Percentiles rank a stretch among this genome's conserved stretches.
These are phyloP conservation scores for Caiman crocodilus DNA, from an alignment of 2,797 vertebrate species.

Conservation along the genomic window DNA sequence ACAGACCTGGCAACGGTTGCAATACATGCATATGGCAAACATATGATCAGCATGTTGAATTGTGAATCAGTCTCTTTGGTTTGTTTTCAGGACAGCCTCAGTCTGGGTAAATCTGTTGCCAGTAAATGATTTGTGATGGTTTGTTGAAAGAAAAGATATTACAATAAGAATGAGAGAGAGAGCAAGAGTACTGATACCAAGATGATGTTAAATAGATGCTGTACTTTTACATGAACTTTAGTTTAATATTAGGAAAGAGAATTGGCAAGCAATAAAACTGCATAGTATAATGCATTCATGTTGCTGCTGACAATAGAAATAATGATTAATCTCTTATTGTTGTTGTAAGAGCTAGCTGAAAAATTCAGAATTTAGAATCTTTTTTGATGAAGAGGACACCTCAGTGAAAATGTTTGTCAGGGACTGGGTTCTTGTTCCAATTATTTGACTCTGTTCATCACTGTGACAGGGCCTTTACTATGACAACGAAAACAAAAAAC, in stretches of 20 bases:
- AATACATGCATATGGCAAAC: slow-evolving; percentile 77
- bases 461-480: neutral
- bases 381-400: neutral
- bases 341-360: neutral
- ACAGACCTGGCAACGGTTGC: slow-evolving; percentile 72
- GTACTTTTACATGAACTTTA: neutral
- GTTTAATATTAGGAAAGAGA: neutral
- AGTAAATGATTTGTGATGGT: slow-evolving; percentile 17
- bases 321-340: neutral
- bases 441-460: neutral
- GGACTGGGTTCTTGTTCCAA: accelerated
- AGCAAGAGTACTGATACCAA: neutral
- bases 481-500: neutral
- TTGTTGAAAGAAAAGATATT: slow-evolving; percentile 38
- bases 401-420: neutral
- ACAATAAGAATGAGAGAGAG: neutral
- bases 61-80: slow-evolving; percentile 73
- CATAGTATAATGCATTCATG: neutral
- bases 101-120: slow-evolving; percentile 45
- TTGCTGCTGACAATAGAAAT: neutral
- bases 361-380: neutral
- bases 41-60: slow-evolving; percentile 71
- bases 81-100: slow-evolving; percentile 70
- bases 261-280: neutral
- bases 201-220: neutral